Conservation (phyloP, 37 sponge, comb jelly and placozoan species). For the Chondrilla cf. caribensis region DNA sequence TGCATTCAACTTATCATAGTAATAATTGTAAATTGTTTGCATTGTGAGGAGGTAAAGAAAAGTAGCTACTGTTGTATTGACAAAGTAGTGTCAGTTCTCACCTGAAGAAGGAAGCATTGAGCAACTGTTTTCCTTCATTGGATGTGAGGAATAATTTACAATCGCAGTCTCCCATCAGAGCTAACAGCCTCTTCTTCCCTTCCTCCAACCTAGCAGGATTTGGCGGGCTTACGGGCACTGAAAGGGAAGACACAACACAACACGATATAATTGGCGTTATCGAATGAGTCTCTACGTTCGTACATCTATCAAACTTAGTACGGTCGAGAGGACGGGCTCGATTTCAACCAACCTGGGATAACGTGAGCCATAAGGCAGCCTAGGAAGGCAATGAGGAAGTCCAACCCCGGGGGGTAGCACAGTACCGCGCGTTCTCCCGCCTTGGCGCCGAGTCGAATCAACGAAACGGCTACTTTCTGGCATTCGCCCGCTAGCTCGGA, state of each 20-base stretch:
- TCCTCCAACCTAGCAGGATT: conserved; percentile 6
- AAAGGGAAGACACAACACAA: background rate
- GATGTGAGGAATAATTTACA: background rate
- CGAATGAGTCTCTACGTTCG: too few relatives aligned
- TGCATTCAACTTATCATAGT: too few relatives aligned
- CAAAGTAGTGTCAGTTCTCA: too few relatives aligned
- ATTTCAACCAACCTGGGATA: conserved; percentile 33
- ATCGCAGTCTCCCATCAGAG: background rate
- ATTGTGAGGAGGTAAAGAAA: too few relatives aligned
- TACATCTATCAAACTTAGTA: too few relatives aligned
- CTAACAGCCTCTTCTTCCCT: background rate
- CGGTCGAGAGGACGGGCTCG: too few relatives aligned
- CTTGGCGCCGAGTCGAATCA: conserved; percentile 1
- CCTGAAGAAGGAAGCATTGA: too few relatives aligned
- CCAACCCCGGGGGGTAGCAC: conserved; percentile 51
- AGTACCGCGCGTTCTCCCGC: conserved; percentile 32
- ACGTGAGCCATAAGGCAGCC: conserved; percentile 43
- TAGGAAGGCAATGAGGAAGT: conserved; percentile 26
- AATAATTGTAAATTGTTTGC: too few relatives aligned
- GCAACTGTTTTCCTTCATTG: background rate
- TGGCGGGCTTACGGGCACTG: conserved; percentile 48
- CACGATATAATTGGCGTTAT: too few relatives aligned
- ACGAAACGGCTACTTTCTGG: background rate
- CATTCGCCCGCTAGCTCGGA: conserved; percentile 2
- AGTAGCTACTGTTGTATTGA: too few relatives aligned